Conservation (phyloP, 2,888 invertebrate genomes). For the Mimumesa dahlbomi region DNA sequence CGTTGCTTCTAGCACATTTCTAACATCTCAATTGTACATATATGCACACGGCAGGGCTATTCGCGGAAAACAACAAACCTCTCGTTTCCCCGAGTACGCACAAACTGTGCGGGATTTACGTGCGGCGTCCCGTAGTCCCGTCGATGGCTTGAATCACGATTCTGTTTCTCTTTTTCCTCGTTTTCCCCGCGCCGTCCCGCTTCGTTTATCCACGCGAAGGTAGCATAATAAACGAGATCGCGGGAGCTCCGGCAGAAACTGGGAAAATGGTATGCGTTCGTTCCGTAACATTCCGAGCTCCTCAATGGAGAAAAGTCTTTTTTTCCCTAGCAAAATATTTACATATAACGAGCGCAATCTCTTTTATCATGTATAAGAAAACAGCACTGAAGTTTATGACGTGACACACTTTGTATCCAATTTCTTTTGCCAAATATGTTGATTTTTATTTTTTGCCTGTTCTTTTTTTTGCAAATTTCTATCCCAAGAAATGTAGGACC, state of each 20-base stretch:
- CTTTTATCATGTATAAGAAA: too few species aligned
- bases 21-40: background rate
- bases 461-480: too few species aligned
- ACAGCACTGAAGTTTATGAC: too few species aligned
- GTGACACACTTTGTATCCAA: too few species aligned
- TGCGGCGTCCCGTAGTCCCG: conserved; percentile 8
- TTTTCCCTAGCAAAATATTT: background rate
- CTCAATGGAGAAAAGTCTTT: background rate
- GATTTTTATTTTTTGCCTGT: too few species aligned
- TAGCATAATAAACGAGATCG: conserved; percentile 30
- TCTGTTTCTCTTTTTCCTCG: conserved; percentile 19
- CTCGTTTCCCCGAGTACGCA: conserved; percentile 12
- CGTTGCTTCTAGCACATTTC: background rate
- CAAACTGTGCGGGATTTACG: conserved; percentile 22
- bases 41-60: conserved; percentile 32
- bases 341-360: background rate
- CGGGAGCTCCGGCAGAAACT: background rate
- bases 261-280: conserved; percentile 5
- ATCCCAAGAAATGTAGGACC: too few species aligned
- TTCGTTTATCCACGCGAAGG: conserved; percentile 27
- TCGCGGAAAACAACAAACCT: conserved; percentile 53
- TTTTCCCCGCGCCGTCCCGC: background rate
- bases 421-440: too few species aligned
- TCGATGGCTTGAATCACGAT: conserved; percentile 25
- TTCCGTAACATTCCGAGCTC: background rate